These are phyloP conservation scores for Antrozous pallidus DNA, from an alignment of 2,797 vertebrate genomes.

Conservation along the genomic window DNA sequence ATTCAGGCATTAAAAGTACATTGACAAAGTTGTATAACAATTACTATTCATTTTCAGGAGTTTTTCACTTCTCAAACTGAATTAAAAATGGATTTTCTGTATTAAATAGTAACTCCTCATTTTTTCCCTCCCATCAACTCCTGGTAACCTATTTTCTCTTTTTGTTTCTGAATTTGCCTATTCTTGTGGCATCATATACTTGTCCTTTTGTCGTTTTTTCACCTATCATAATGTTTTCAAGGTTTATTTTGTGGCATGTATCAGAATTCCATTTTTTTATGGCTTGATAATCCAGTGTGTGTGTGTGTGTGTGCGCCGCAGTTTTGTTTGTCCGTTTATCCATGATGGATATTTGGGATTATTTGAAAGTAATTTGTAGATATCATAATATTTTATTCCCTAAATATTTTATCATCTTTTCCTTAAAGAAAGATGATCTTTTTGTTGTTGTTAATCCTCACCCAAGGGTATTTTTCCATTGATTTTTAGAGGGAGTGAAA, in stretches of 20 bases:
- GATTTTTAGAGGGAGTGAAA: neutral
- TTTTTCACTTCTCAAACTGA: neutral
- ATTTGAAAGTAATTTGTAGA: slow-evolving; percentile 21
- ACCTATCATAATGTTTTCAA: neutral
- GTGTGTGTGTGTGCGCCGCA: neutral
- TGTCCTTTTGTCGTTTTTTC: neutral
- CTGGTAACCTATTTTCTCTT: neutral
- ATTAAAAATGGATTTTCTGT: neutral
- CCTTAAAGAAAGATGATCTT: neutral
- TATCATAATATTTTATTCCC: neutral
- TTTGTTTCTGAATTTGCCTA: neutral
- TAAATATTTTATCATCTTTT: neutral
- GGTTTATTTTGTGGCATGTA: neutral
- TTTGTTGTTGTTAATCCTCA: neutral
- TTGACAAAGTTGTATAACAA: neutral
- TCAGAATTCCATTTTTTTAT: slow-evolving; percentile 17
- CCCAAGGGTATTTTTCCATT: neutral
- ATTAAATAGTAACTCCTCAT: neutral
- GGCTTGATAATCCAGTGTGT: neutral
- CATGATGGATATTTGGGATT: neutral
- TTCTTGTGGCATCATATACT: neutral
- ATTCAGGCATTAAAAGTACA: neutral
- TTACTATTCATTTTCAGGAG: neutral
- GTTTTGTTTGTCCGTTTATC: neutral
- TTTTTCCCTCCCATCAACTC: neutral